phyloP scores from a whole-genome alignment of 2,888 invertebrate genomes.

The Gari tellinella region DNA sequence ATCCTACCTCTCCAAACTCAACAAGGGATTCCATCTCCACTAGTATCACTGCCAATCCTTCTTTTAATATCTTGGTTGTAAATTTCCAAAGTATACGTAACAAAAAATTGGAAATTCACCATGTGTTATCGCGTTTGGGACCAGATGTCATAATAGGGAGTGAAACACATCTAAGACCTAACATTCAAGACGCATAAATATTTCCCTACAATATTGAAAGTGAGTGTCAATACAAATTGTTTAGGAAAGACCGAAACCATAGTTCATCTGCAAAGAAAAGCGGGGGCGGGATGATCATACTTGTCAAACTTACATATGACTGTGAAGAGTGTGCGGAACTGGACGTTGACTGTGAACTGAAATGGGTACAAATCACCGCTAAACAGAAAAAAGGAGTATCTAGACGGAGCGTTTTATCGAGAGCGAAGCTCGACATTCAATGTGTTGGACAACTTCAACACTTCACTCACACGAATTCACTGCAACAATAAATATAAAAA shows the following conservation, averaged over 20 bases:
- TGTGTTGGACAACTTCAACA: neutral
- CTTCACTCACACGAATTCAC: neutral
- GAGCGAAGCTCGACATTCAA: neutral
- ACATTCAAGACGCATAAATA: neutral
- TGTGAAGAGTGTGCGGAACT: neutral
- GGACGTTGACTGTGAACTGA: neutral
- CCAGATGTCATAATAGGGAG: conserved; percentile 5
- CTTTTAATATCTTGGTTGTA: too few species aligned
- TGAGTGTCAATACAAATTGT: neutral
- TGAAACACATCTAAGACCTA: conserved; percentile 1
- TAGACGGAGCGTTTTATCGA: neutral
- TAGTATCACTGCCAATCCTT: too few species aligned
- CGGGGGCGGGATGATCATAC: neutral
- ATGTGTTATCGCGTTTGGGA: too few species aligned
- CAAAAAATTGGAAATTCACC: too few species aligned
- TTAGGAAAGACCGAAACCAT: conserved; percentile 1
- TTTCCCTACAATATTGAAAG: neutral
- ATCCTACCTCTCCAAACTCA: too few species aligned
- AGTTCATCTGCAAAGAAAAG: neutral
- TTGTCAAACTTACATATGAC: neutral
- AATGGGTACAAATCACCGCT: neutral
- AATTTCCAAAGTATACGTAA: too few species aligned
- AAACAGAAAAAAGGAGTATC: neutral
- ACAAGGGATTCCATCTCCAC: too few species aligned
- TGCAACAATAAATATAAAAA: neutral